Evolutionary conservation across 1,140 invertebrate species (phyloP), one percentile per base, ranked within the genome.

Genomic region (Paraescarpia echinospica): DNA sequence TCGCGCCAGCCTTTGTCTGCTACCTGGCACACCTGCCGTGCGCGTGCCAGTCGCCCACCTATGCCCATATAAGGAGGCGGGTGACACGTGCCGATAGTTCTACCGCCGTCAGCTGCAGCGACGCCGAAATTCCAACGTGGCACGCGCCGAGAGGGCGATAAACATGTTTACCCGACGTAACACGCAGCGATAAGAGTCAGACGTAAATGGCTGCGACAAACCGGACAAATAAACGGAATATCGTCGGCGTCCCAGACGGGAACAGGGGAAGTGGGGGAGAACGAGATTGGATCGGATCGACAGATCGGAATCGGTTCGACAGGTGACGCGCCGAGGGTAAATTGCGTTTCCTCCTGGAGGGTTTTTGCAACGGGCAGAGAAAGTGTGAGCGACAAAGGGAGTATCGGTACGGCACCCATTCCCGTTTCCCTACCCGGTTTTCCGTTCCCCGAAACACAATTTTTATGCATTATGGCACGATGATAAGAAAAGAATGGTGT

Each of bases 91-190:
- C 59, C 59, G 59, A 77, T 77, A 77, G 59, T 77, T 77, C 59
- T 77, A 77, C 59, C 2, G 27, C 59, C 22, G 59, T 77, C 59
- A 77, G 59, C 59, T 77, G 59, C 59, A 77, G 59, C 59, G 59
- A 27, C 59, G 59, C 59, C 59, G 59, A 77, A 41, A 77, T 77
- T 77, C 59, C 59, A 18, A 77, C 59, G 59, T 77, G 59, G 59
- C 59, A 77, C 59, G 59, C 4, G 59, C 59, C 59, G 59, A 12
- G 59, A 41, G 41, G 41, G 41, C 12, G 41, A 77, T 77, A 77
- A 77, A 77, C 59, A 77, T 77, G 59, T 77, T 77, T 77, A 77
- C 59, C 27, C 59, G 59, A 77, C 59, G 59, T 77, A 77, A 77
- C 27, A 77, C 59, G 59, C 8, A 6, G 59, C 59, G 59, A 77